A percentile compares a stretch with the other conserved stretches of the same genome.
Evolutionary conservation across 2,797 vertebrate species (phyloP).

Genomic region (Echiichthys vipera): DNA sequence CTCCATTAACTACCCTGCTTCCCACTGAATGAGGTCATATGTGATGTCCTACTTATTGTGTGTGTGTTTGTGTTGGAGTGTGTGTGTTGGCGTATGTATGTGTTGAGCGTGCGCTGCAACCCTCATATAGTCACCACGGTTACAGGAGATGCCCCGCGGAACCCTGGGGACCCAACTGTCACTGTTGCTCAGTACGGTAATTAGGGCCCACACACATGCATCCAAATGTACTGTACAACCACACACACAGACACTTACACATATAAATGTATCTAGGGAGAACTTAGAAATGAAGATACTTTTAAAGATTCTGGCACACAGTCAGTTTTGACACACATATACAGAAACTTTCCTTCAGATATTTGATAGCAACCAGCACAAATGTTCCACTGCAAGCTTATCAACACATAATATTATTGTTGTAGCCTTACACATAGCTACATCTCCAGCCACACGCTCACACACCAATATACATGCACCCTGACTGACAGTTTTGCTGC

Average conservation of each 20-base stretch:
- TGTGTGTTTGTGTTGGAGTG: constrained; percentile 35
- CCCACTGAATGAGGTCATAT: constrained; percentile 76
- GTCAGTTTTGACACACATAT: constrained; percentile 17
- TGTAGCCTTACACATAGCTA: not conserved
- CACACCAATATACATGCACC: not conserved
- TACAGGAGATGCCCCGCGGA: constrained; percentile 83
- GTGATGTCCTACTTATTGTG: constrained; percentile 76
- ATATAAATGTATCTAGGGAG: constrained; percentile 4
- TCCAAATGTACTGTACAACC: constrained; percentile 23
- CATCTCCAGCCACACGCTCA: not conserved
- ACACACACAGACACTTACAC: constrained; percentile 12
- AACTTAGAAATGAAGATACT: not conserved
- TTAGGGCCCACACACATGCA: constrained; percentile 76
- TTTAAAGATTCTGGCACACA: constrained; percentile 22
- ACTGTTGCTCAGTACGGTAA: constrained; percentile 82
- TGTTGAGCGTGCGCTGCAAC: constrained; percentile 56
- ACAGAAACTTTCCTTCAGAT: constrained; percentile 24
- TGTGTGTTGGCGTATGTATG: constrained; percentile 1
- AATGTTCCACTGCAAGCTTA: constrained; percentile 8
- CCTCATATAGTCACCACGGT: constrained; percentile 77
- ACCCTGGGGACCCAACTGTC: constrained; percentile 84
- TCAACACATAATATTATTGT: constrained; percentile 16
- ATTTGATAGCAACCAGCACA: constrained; percentile 21
- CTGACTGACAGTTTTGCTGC: constrained; percentile 48
- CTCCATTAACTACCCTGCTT: constrained; percentile 57